Base-by-base conservation (phyloP, 2,113 vertebrate species). In the Geococcyx californianus region DNA sequence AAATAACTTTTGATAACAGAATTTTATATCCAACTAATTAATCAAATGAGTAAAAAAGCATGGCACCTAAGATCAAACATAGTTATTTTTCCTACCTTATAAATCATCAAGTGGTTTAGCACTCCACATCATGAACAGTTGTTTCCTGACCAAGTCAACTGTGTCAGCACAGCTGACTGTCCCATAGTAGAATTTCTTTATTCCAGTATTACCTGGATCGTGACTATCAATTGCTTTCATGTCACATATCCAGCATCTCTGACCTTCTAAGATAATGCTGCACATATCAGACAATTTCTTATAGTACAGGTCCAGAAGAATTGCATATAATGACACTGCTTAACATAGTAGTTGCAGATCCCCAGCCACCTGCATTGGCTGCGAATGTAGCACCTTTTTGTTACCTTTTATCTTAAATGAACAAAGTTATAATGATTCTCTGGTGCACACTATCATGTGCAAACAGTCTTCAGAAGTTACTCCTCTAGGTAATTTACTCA, bases 141-240 rank as follows among this genome's bases (percentile, higher is more conserved):
- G n/a, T 89, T 87, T 77, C 47, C 66, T 84, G 36, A 15, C 33
- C 33, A 28, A 7, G 64, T 64, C 13, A 81, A 3, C 38, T 77
- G 5, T 75, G 33, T 44, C 47, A 77, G 36, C 54, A n/a, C 38
- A 87, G 42, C 25, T 73, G 36, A 24, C 19, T 11, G 29, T 67
- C 16, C 84, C 55, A 40, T 87, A 84, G 18, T 7, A 82, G 49
- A 68, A 58, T 76, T n/a, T n/a, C 7, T 6, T 54, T 42, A 13
- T 40, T 82, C 36, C 29, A 40, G 3, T 90, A 16, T 80, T 85
- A 42, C 17, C n/a, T 90, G 59, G 23, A 33, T 15, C 77, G 54
- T 81, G 47, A 24, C 26, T 55, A 0, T 34, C 1, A 1, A 15
- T 25, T 58, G n/a, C 11, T 68, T 75, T 75, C 11, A 1, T 49